phyloP scores from a whole-genome alignment of 2,888 invertebrate genomes.

The Nymphalis polychloros region DNA sequence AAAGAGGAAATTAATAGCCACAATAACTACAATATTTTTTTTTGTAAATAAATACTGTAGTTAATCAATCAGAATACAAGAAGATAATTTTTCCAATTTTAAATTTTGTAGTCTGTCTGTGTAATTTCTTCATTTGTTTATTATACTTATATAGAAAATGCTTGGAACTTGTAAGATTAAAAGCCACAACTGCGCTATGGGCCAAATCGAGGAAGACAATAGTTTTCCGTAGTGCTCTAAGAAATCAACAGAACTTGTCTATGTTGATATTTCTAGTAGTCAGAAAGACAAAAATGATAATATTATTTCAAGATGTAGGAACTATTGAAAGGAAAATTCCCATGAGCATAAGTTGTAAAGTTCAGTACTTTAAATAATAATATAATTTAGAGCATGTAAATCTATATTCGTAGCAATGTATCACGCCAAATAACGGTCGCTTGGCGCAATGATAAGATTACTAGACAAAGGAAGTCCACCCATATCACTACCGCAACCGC shows the following conservation, averaged over 20 bases:
- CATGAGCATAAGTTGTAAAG: not conserved
- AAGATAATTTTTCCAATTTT: too few relatives aligned
- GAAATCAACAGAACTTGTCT: not conserved
- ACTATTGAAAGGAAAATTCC: not conserved
- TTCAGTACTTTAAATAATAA: slow-evolving; percentile 28
- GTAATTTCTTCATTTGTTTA: not conserved
- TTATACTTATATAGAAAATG: not conserved
- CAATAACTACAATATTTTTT: too few relatives aligned
- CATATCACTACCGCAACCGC: slow-evolving; percentile 76
- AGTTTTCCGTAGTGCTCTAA: not conserved
- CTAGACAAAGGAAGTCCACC: slow-evolving; percentile 81
- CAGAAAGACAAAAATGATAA: not conserved
- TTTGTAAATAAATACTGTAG: too few relatives aligned
- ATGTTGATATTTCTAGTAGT: not conserved
- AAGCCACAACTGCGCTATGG: not conserved
- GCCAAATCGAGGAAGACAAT: not conserved
- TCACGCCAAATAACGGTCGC: slow-evolving; percentile 72
- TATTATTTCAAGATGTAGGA: not conserved
- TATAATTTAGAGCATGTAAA: slow-evolving; percentile 53
- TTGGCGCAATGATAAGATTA: slow-evolving; percentile 77
- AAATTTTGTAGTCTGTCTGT: not conserved
- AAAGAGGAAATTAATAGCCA: too few relatives aligned
- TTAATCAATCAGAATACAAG: too few relatives aligned
- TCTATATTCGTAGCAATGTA: slow-evolving; percentile 66
- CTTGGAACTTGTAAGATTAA: not conserved